Evolutionary conservation across 2,888 invertebrate genomes (phyloP).

Genomic region (Scotopteryx bipunctaria): DNA sequence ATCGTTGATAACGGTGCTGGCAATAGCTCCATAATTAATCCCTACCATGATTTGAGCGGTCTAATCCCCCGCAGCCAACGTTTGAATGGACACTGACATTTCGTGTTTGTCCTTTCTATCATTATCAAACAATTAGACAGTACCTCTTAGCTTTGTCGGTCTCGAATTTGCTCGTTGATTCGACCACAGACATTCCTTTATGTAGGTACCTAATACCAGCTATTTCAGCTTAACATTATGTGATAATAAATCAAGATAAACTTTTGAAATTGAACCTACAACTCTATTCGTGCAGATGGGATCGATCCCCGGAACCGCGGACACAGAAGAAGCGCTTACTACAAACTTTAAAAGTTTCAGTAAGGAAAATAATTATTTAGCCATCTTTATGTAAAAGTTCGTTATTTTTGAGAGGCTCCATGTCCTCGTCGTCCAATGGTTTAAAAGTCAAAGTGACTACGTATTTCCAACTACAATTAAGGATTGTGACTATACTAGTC

Average conservation of each 20-base stretch:
- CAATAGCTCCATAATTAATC: constrained; percentile 41
- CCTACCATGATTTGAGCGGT: constrained; percentile 35
- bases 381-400: too few relatives aligned
- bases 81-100: constrained; percentile 24
- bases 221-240: too few relatives aligned
- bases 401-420: too few relatives aligned
- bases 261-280: constrained; percentile 14
- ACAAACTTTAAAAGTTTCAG: constrained; percentile 1
- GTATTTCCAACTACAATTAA: too few relatives aligned
- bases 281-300: constrained; percentile 15
- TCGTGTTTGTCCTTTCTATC: constrained; percentile 27
- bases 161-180: not conserved
- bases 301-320: constrained; percentile 1
- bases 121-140: constrained; percentile 31
- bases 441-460: too few relatives aligned
- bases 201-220: too few relatives aligned
- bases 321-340: not conserved
- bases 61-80: constrained; percentile 31
- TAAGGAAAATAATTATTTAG: too few relatives aligned
- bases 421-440: too few relatives aligned
- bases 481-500: too few relatives aligned
- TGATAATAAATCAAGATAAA: constrained; percentile 9
- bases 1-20: constrained; percentile 41
- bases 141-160: not conserved
- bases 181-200: too few relatives aligned